Percentiles rank a stretch among this genome's conserved stretches.
phyloP scores from a whole-genome alignment of 2,888 invertebrate genomes.

The Odontothrips loti region DNA sequence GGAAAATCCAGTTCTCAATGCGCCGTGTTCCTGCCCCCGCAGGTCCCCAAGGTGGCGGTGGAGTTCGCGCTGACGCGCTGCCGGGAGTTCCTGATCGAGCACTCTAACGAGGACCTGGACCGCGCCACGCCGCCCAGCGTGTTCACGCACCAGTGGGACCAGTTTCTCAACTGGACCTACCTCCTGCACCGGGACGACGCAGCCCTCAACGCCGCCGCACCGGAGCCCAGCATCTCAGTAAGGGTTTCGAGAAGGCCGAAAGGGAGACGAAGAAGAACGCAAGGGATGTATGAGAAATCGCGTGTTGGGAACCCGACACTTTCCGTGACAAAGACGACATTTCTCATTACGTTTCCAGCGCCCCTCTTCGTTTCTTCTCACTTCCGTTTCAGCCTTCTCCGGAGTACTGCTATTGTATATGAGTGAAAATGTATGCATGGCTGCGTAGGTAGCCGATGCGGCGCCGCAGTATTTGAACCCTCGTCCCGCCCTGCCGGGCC shows the following conservation, averaged over 20 bases:
- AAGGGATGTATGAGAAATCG: too few relatives aligned
- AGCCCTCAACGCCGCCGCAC: conserved; percentile 37
- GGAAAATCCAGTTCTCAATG: not conserved
- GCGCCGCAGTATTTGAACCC: too few relatives aligned
- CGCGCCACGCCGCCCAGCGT: conserved; percentile 49
- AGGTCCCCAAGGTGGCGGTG: conserved; percentile 68
- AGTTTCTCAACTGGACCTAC: conserved; percentile 52
- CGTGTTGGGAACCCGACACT: too few relatives aligned
- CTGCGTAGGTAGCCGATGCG: too few relatives aligned
- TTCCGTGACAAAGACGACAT: too few relatives aligned
- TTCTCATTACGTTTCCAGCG: too few relatives aligned
- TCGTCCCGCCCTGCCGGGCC: too few relatives aligned
- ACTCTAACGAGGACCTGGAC: conserved; percentile 66
- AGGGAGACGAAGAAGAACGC: not conserved
- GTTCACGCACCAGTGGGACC: conserved; percentile 88
- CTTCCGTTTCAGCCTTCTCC: too few relatives aligned
- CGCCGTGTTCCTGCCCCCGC: conserved; percentile 28
- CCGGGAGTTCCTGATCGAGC: conserved; percentile 68
- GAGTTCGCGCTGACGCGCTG: conserved; percentile 79
- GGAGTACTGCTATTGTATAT: too few relatives aligned
- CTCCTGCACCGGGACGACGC: conserved; percentile 40
- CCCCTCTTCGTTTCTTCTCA: too few relatives aligned
- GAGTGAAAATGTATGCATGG: too few relatives aligned
- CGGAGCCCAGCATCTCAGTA: conserved; percentile 15
- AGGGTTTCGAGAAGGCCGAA: not conserved